phyloP scores from a whole-genome alignment of 2,888 invertebrate genomes.

The Leptogaster cylindrica region DNA sequence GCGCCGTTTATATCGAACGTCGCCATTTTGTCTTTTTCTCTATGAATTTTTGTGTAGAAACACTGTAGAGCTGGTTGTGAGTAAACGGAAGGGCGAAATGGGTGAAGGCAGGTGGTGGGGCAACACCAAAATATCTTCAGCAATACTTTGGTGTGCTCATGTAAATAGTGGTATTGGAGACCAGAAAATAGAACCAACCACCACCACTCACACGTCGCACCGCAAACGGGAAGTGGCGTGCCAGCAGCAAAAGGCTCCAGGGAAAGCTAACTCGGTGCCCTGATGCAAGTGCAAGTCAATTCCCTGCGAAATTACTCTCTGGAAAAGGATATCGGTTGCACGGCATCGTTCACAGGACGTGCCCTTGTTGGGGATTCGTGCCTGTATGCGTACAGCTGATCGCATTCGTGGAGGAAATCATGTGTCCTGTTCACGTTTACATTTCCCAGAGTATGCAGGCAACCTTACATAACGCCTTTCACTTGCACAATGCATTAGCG shows the following conservation, averaged over 20 bases:
- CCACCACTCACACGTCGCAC: not conserved
- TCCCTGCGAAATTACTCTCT: constrained; percentile 40
- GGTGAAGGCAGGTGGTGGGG: not conserved
- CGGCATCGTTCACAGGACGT: not conserved
- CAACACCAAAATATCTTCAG: not conserved
- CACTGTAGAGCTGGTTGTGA: constrained; percentile 14
- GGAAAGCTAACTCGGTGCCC: constrained; percentile 3
- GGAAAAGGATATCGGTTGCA: not conserved
- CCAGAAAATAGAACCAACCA: not conserved
- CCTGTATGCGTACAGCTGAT: constrained; percentile 25
- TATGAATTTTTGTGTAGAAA: constrained; percentile 21
- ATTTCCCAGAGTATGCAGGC: too few species aligned
- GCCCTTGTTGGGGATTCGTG: not conserved
- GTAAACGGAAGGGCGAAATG: not conserved
- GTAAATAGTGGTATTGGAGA: not conserved
- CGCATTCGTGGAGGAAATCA: constrained; percentile 30
- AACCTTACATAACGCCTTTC: too few species aligned
- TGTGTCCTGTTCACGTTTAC: constrained; percentile 40
- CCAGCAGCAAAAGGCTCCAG: constrained; percentile 11
- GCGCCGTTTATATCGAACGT: constrained; percentile 45
- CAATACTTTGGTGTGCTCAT: not conserved
- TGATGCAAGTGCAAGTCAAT: constrained; percentile 38
- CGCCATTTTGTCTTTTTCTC: constrained; percentile 47
- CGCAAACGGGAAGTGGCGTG: not conserved
- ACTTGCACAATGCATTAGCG: too few species aligned